phyloP scores from a whole-genome alignment of 1,140 invertebrate species.

The Temnothorax nylanderi region DNA sequence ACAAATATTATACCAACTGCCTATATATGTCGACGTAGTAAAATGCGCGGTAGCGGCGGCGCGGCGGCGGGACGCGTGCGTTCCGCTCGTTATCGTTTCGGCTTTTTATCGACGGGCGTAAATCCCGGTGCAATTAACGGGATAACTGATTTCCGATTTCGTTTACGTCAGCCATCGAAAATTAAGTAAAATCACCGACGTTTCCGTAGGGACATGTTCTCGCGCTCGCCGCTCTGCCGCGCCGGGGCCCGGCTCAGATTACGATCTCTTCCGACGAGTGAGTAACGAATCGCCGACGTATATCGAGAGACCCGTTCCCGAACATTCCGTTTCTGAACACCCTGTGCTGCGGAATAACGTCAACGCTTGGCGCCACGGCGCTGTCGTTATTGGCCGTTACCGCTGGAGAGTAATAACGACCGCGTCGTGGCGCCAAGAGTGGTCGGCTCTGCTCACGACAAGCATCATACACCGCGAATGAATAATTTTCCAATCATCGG shows the following conservation, averaged over 20 bases:
- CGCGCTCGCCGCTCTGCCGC: not conserved
- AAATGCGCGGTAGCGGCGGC: not conserved
- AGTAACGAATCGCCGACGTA: not conserved
- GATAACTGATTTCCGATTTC: conserved; percentile 17
- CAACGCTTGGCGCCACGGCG: conserved; percentile 31
- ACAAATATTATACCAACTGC: conserved; percentile 34
- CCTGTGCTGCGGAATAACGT: not conserved
- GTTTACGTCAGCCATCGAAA: not conserved
- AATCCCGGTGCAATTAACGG: conserved; percentile 39
- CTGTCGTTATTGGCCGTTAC: conserved; percentile 38
- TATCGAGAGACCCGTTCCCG: not conserved
- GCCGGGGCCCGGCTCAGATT: not conserved
- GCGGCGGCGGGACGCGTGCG: not conserved
- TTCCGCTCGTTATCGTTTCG: conserved; percentile 32
- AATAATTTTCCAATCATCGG: conserved; percentile 51
- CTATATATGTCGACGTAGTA: conserved; percentile 15
- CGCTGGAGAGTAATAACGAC: conserved; percentile 40
- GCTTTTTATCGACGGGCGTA: conserved; percentile 48
- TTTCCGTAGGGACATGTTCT: not conserved
- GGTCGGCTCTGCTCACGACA: conserved; percentile 26
- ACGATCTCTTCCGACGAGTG: not conserved
- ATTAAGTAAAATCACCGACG: conserved; percentile 25
- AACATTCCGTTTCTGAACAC: conserved; percentile 3
- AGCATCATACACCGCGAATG: conserved; percentile 2
- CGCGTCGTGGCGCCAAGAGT: conserved; percentile 44